phyloP scores from a whole-genome alignment of 2,113 vertebrate species.

The Oreochromis tanganicae region DNA sequence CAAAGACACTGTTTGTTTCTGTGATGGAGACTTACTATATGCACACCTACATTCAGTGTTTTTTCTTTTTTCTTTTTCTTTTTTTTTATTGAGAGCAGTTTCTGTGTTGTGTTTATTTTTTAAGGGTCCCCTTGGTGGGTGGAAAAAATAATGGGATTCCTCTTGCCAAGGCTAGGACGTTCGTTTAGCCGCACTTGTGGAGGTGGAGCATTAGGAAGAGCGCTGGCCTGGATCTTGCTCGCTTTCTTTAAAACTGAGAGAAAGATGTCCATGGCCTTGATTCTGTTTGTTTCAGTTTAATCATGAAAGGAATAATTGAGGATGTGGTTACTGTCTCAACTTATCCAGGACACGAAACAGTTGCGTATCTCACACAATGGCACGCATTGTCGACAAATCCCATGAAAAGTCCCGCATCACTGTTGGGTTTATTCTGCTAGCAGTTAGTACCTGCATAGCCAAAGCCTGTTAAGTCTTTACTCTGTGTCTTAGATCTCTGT shows the following conservation, averaged over 20 bases:
- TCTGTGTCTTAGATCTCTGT: not conserved
- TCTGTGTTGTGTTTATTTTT: not conserved
- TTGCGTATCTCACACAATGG: not conserved
- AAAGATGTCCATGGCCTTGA: not conserved
- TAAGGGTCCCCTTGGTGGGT: not conserved
- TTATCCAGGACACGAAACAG: not conserved
- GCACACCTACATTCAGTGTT: not conserved
- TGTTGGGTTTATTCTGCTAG: not conserved
- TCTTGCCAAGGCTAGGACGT: not conserved
- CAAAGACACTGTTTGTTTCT: not conserved
- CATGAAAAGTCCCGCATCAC: not conserved
- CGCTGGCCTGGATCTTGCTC: not conserved
- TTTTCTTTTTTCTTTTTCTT: not conserved
- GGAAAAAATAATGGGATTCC: not conserved
- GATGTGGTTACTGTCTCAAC: not conserved
- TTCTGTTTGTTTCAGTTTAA: not conserved
- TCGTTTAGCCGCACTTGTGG: not conserved
- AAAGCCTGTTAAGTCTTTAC: not conserved
- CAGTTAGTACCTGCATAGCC: not conserved
- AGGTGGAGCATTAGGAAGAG: not conserved
- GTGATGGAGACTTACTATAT: not conserved
- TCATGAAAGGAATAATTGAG: not conserved
- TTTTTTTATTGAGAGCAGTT: not conserved
- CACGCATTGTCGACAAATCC: not conserved
- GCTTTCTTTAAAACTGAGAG: not conserved